A percentile compares a stretch with the other conserved stretches of the same genome.
Conservation (phyloP, 2,888 invertebrate species). For the Pachymerium ferrugineum region DNA sequence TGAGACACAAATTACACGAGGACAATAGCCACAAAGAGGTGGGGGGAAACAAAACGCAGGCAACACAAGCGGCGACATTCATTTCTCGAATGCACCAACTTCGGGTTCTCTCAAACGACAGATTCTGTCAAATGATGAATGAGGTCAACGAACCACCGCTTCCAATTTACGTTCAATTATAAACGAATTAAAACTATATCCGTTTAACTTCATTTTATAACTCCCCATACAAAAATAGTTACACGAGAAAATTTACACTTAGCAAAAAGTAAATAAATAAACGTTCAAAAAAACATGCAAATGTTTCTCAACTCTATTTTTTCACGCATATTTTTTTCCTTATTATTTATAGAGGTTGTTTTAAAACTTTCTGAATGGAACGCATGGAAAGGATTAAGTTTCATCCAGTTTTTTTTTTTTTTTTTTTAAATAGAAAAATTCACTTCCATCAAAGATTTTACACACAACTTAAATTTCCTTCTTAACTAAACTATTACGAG, state of each 20-base stretch:
- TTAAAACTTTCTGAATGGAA: not conserved
- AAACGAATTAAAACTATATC: too few relatives aligned
- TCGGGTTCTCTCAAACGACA: not conserved
- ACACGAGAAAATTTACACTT: too few relatives aligned
- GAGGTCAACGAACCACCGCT: not conserved
- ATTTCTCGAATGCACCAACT: not conserved
- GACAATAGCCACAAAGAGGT: not conserved
- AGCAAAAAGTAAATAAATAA: too few relatives aligned
- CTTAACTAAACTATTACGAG: not conserved
- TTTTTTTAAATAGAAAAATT: not conserved
- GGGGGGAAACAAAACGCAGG: too few relatives aligned
- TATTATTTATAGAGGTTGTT: constrained; percentile 10
- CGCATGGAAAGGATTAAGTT: not conserved
- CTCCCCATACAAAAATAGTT: too few relatives aligned
- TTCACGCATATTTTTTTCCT: not conserved
- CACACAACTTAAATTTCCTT: not conserved
- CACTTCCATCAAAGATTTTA: not conserved
- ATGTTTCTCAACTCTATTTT: not conserved
- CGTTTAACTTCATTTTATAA: too few relatives aligned
- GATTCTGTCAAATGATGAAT: not conserved
- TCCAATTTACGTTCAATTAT: not conserved
- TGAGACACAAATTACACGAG: not conserved
- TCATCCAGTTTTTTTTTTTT: not conserved
- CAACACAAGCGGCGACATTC: too few relatives aligned
- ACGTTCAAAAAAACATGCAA: too few relatives aligned